phyloP scores from a whole-genome alignment of 2,888 invertebrate genomes.

The Xestia c-nigrum region DNA sequence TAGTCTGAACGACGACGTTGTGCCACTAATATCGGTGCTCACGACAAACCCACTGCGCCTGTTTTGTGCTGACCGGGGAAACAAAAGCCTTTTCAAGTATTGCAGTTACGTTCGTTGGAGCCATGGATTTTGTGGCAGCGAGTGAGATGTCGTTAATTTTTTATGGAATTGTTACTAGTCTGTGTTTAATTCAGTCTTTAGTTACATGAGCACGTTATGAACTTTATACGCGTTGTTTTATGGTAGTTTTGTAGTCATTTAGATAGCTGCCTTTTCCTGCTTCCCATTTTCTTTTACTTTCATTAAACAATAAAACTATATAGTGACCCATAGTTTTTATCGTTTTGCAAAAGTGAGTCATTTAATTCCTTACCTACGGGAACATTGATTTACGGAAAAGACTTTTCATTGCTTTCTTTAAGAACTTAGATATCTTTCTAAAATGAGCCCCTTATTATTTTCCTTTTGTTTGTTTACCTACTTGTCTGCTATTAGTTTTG shows the following conservation, averaged over 20 bases:
- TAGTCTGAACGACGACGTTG: constrained; percentile 50
- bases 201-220: not conserved
- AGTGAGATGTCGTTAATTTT: constrained; percentile 12
- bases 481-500: not conserved
- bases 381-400: not conserved
- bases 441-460: not conserved
- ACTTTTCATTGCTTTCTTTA: not conserved
- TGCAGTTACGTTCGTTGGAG: constrained; percentile 19
- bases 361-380: not conserved
- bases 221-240: not conserved
- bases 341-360: not conserved
- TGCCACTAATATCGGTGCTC: constrained; percentile 52
- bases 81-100: constrained; percentile 58
- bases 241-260: not conserved
- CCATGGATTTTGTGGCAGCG: constrained; percentile 24
- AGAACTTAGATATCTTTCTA: not conserved
- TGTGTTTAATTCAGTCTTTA: not conserved
- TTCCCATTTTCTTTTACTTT: not conserved
- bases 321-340: no score
- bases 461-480: not conserved
- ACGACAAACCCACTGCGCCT: constrained; percentile 56
- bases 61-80: constrained; percentile 33
- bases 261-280: not conserved
- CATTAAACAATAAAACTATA: not conserved
- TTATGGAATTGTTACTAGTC: constrained; percentile 19